Evolutionary conservation across 1,140 invertebrate genomes (phyloP), one percentile per base, ranked within the genome.

Genomic region (Apis laboriosa): DNA sequence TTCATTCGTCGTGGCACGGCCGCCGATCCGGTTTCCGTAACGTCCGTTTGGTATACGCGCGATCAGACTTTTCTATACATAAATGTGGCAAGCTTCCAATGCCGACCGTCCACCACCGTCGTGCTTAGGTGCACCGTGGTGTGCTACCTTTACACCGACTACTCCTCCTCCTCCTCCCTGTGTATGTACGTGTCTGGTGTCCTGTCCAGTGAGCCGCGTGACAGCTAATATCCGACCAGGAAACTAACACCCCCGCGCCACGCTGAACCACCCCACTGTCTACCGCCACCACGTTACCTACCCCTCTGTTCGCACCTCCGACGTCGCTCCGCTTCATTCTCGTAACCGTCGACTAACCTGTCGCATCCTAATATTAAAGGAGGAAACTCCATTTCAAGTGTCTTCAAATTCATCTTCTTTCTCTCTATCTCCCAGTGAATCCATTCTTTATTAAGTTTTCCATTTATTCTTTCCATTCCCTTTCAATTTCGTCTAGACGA

Each of bases 201-300:
- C 90, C 90, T 93, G 92, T 93, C 93, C 92, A 94, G 89, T 92
- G 92, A 94, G 93, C 90, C 92, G 91, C 91, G 88, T 93, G 93
- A 94, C 93, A 94, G 93, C 92, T 94, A 94, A 94, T 94, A 94
- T 94, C 93, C 93, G 92, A 88, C 90, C 92, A 91, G 93, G 92
- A 94, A 94, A 94, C 92, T 92, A 93, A 92, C 92, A 91, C 91
- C 90, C 91, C 89, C 34, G 34, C 34, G 83, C 34, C 67, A 49
- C n/a, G 67, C 77, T 84, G 56, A 71, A 61, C 80, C 72, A 67
- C 81, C 73, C 76, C 71, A 63, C 55, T 60, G 74, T 78, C 63
- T 72, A 58, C 71, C 63, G 4, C 68, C 56, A 28, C 24, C 56
- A 34, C 24, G 72, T 51, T 34, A 51, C 12, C 67, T 43, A 24